These are phyloP conservation scores for Pipistrellus kuhlii DNA, from an alignment of 2,797 vertebrate genomes.

Conservation along the genomic window DNA sequence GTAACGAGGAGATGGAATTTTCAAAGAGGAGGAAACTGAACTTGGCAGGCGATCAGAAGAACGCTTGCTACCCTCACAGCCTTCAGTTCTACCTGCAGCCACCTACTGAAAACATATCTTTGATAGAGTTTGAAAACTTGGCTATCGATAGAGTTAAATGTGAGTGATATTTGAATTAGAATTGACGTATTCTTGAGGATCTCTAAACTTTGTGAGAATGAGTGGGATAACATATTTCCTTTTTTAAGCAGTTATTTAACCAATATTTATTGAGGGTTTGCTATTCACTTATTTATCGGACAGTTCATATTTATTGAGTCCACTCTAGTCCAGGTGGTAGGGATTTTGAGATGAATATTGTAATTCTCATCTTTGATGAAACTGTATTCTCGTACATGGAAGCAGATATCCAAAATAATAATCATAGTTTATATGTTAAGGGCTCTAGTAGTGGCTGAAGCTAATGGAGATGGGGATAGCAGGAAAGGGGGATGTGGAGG, in stretches of 20 bases:
- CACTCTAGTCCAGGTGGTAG: background rate
- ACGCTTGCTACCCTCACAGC: conserved; percentile 90
- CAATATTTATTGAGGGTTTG: background rate
- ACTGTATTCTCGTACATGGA: background rate
- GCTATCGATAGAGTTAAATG: conserved; percentile 95
- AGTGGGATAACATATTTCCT: background rate
- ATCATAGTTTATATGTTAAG: conserved; percentile 25
- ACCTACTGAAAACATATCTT: conserved; percentile 94
- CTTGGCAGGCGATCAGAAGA: conserved; percentile 74
- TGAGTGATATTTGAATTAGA: conserved; percentile 85
- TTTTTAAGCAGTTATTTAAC: background rate
- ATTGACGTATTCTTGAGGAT: background rate
- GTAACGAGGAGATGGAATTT: conserved; percentile 83
- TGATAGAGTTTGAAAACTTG: conserved; percentile 94
- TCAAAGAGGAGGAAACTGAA: conserved; percentile 78
- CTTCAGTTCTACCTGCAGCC: conserved; percentile 95
- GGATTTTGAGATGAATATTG: conserved; percentile 15
- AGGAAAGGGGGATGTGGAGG: background rate
- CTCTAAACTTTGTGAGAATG: background rate
- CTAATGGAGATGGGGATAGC: background rate
- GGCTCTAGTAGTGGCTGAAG: background rate
- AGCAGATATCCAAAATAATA: background rate
- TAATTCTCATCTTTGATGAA: conserved; percentile 6
- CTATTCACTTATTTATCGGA: background rate
- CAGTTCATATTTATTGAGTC: background rate